These are phyloP conservation scores for Tyria jacobaeae DNA, from an alignment of 2,888 invertebrate species.

Conservation along the genomic window DNA sequence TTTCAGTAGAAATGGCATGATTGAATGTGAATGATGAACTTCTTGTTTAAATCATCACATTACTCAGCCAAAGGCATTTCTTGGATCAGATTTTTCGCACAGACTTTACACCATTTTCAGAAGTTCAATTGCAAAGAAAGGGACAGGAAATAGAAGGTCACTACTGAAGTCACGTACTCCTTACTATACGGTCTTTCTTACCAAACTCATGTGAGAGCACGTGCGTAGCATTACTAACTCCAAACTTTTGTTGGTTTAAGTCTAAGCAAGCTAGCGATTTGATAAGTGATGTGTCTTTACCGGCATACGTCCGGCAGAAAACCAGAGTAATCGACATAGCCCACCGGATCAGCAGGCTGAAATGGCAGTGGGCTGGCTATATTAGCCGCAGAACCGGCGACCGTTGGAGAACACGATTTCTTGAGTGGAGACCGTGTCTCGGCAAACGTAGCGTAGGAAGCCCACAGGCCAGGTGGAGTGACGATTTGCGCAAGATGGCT, in stretches of 20 bases:
- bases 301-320: too few relatives aligned
- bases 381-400: too few relatives aligned
- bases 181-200: constrained; percentile 57
- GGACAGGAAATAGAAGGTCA: constrained; percentile 22
- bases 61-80: neutral
- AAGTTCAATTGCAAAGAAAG: constrained; percentile 32
- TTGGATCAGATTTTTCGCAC: neutral
- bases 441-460: too few relatives aligned
- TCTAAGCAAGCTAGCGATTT: neutral
- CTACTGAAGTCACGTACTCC: constrained; percentile 51
- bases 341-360: too few relatives aligned
- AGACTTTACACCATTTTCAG: constrained; percentile 2
- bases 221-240: constrained; percentile 49
- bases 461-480: too few relatives aligned
- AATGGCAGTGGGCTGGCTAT: too few relatives aligned
- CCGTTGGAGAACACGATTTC: too few relatives aligned
- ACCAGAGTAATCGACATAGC: too few relatives aligned
- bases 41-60: neutral
- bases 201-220: constrained; percentile 51
- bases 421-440: too few relatives aligned
- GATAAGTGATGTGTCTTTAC: neutral
- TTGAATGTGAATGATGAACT: too few relatives aligned
- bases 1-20: too few relatives aligned
- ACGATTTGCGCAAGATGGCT: too few relatives aligned
- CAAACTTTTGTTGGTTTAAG: constrained; percentile 8